phyloP scores from a whole-genome alignment of 2,888 invertebrate genomes.

The Microctonus aethiopoides region DNA sequence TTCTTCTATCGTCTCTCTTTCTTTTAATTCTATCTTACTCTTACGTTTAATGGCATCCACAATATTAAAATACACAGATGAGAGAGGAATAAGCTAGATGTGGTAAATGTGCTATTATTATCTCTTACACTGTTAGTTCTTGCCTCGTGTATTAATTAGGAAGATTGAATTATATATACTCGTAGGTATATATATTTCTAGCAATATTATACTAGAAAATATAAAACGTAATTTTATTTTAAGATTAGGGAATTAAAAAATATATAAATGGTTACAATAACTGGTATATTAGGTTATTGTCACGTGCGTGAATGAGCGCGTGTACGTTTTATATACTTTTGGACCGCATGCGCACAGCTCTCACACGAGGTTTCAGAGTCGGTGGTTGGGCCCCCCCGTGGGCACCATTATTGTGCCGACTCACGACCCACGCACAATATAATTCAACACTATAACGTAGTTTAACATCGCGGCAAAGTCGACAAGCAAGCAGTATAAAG shows the following conservation, averaged over 20 bases:
- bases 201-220: no score
- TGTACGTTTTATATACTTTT: background rate
- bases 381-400: slow-evolving; percentile 45
- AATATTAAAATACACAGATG: background rate
- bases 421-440: slow-evolving; percentile 53
- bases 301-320: background rate
- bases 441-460: slow-evolving; percentile 51
- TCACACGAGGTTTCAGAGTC: slow-evolving; percentile 21
- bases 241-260: no score
- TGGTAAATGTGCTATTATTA: slow-evolving; percentile 31
- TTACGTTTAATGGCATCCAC: background rate
- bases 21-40: slow-evolving; percentile 5
- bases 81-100: background rate
- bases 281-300: background rate
- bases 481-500: slow-evolving; percentile 32
- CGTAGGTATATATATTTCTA: no score
- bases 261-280: no score
- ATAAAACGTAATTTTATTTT: no score
- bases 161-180: no score
- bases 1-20: slow-evolving; percentile 14
- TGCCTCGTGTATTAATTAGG: slow-evolving; percentile 4
- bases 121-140: background rate
- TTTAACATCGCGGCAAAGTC: slow-evolving; percentile 18
- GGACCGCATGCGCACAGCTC: slow-evolving; percentile 9
- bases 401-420: slow-evolving; percentile 54